phyloP scores from a whole-genome alignment of 2,888 invertebrate species.

The Harmothoe impar region DNA sequence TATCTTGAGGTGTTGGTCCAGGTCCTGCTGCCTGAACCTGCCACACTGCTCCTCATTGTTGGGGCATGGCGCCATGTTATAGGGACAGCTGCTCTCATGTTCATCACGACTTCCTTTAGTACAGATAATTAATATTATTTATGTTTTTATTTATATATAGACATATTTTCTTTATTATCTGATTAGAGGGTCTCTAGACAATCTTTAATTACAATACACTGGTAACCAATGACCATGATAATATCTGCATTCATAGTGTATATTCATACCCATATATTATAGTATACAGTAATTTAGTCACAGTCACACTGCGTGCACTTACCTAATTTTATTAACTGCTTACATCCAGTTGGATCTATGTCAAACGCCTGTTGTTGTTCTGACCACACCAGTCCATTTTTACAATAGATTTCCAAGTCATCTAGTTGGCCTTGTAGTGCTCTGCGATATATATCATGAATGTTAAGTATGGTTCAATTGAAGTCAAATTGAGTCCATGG shows the following conservation, averaged over 20 bases:
- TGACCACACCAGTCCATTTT: conserved; percentile 72
- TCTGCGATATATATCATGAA: conserved; percentile 70
- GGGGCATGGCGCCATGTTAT: conserved; percentile 74
- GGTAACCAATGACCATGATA: background rate
- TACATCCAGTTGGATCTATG: conserved; percentile 74
- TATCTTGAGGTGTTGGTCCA: conserved; percentile 74
- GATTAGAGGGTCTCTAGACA: background rate
- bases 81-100: conserved; percentile 76
- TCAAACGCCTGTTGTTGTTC: conserved; percentile 71
- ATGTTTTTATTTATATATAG: too few relatives aligned
- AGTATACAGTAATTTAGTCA: too few relatives aligned
- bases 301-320: too few relatives aligned
- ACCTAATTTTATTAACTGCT: conserved; percentile 73
- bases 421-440: conserved; percentile 78
- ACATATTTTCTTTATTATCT: too few relatives aligned
- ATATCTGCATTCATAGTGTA: background rate
- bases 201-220: background rate
- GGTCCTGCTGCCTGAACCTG: conserved; percentile 71
- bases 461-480: background rate
- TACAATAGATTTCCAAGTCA: conserved; percentile 77
- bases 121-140: background rate
- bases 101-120: conserved; percentile 73
- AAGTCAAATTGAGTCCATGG: background rate
- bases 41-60: conserved; percentile 73
- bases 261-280: background rate